Conservation (phyloP, 2,113 vertebrate genomes). For the Oryctolagus cuniculus region DNA sequence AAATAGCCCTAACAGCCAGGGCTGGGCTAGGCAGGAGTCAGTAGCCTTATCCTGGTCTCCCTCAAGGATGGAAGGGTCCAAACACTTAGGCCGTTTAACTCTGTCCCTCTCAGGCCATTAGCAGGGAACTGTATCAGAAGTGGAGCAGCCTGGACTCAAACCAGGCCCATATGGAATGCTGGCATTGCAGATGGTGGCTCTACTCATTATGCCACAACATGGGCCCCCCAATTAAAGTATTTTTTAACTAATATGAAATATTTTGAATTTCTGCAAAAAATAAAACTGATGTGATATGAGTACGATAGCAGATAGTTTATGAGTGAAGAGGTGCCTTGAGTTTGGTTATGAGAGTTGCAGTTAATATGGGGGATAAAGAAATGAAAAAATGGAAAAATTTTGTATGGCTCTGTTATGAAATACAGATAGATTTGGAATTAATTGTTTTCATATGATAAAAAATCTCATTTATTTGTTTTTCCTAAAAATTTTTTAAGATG, state of each 20-base stretch:
- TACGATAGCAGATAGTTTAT: neutral
- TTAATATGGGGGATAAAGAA: neutral
- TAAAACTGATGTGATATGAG: neutral
- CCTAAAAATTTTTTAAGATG: slow-evolving; percentile 82
- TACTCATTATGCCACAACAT: no score
- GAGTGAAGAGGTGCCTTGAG: neutral
- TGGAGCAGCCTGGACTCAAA: no score
- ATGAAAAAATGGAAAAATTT: neutral
- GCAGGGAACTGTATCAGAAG: no score
- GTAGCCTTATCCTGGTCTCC: no score
- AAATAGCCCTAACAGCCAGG: no score
- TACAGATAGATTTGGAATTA: neutral
- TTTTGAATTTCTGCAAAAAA: slow-evolving; percentile 38
- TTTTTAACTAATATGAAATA: slow-evolving; percentile 44
- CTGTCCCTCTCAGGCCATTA: no score
- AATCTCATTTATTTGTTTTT: slow-evolving; percentile 42
- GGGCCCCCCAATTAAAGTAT: neutral
- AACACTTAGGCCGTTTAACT: no score
- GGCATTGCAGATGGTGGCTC: no score
- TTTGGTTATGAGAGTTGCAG: neutral
- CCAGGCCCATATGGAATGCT: no score
- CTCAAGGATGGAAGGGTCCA: no score
- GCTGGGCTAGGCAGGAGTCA: no score
- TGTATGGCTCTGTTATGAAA: neutral
- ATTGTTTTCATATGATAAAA: slow-evolving; percentile 10